phyloP scores from a whole-genome alignment of 2,888 invertebrate species.

The Ormyrus rosae region DNA sequence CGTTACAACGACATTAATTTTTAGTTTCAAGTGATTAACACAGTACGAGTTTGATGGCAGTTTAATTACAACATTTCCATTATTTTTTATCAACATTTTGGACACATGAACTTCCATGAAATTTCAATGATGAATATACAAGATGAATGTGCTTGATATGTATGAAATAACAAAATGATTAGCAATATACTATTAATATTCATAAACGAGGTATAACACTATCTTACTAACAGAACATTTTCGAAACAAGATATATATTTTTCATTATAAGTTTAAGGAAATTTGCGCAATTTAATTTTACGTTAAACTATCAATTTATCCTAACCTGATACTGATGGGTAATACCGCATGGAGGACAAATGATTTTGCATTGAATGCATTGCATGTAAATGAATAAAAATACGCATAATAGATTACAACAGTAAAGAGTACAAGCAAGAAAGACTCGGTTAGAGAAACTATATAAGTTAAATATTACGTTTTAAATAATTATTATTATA shows the following conservation, averaged over 20 bases:
- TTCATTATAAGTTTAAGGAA: too few relatives aligned
- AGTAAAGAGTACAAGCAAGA: too few relatives aligned
- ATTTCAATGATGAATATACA: not conserved
- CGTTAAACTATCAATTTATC: not conserved
- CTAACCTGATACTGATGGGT: not conserved
- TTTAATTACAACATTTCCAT: constrained; percentile 7
- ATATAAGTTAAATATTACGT: too few relatives aligned
- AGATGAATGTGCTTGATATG: too few relatives aligned
- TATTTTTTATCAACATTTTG: not conserved
- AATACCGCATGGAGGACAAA: constrained; percentile 12
- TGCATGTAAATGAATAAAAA: not conserved
- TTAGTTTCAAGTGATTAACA: not conserved
- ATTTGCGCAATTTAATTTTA: not conserved
- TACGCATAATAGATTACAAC: not conserved
- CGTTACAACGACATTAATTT: not conserved
- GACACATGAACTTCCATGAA: not conserved
- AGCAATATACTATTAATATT: too few relatives aligned
- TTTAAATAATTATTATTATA: not conserved
- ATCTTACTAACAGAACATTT: too few relatives aligned
- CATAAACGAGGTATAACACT: too few relatives aligned
- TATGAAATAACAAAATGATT: too few relatives aligned
- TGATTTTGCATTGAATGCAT: constrained; percentile 9
- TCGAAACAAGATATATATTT: too few relatives aligned
- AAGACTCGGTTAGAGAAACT: too few relatives aligned
- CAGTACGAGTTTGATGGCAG: constrained; percentile 29